Conservation (phyloP, 2,113 vertebrate species). For the Atractosteus spatula region DNA sequence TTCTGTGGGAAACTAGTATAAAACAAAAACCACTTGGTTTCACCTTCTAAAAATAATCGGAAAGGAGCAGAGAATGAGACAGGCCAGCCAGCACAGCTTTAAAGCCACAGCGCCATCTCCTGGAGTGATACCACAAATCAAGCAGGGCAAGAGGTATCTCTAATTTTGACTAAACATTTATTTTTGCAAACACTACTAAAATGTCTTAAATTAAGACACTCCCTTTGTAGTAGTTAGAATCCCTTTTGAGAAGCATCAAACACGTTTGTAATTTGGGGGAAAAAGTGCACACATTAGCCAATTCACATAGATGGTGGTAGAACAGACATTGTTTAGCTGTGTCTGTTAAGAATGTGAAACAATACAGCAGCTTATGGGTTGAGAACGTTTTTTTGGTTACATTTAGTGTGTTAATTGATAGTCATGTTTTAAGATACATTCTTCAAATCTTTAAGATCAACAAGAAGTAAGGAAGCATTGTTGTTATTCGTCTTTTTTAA, state of each 20-base stretch:
- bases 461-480: not conserved
- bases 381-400: too few relatives aligned
- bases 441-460: not conserved
- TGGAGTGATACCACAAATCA: conserved; percentile 22
- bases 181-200: not conserved
- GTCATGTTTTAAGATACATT: too few relatives aligned
- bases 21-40: not conserved
- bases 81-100: not conserved
- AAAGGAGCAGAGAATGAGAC: not conserved
- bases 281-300: too few relatives aligned
- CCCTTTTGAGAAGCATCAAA: too few relatives aligned
- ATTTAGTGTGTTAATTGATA: too few relatives aligned
- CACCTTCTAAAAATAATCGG: conserved; percentile 3
- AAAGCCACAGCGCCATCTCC: conserved; percentile 34
- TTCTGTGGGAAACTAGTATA: not conserved
- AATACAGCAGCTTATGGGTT: too few relatives aligned
- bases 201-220: not conserved
- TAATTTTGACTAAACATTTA: not conserved
- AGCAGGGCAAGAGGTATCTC: not conserved
- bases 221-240: too few relatives aligned
- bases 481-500: not conserved
- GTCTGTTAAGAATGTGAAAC: too few relatives aligned
- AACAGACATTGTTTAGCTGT: too few relatives aligned
- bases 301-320: too few relatives aligned
- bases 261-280: too few relatives aligned